These are phyloP conservation scores for Drosophila rellima DNA, from an alignment of 2,888 invertebrate genomes.

Conservation along the genomic window DNA sequence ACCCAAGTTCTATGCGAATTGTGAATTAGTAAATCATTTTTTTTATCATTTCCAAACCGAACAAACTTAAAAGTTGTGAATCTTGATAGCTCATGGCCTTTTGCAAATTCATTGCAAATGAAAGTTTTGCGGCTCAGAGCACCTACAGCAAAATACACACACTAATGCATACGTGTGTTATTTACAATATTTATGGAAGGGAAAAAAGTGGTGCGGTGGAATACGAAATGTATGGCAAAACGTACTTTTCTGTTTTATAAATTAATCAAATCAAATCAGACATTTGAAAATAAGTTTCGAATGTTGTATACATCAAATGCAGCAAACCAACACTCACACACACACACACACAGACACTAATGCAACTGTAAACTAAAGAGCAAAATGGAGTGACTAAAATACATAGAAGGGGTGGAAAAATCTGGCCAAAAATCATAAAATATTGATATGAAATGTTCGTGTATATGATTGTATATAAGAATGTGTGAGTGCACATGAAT, in stretches of 20 bases:
- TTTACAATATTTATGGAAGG: conserved; percentile 5
- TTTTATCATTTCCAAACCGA: conserved; percentile 1
- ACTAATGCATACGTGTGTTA: conserved; percentile 15
- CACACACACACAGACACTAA: conserved; percentile 20
- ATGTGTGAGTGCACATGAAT: conserved; percentile 3
- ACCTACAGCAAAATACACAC: conserved; percentile 71
- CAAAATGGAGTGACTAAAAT: conserved; percentile 8
- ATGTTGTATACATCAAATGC: conserved; percentile 48
- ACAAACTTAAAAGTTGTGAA: background rate
- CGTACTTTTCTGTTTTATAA: conserved; percentile 53
- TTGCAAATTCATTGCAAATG: conserved; percentile 36
- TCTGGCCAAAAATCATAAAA: conserved; percentile 58
- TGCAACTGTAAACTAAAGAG: conserved; percentile 12
- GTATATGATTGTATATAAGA: conserved; percentile 16
- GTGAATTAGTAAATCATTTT: conserved; percentile 9
- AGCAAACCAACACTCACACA: conserved; percentile 11
- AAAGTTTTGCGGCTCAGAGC: conserved; percentile 59
- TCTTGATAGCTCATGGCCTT: conserved; percentile 23
- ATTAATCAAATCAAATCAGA: conserved; percentile 71
- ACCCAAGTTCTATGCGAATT: conserved; percentile 24
- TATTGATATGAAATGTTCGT: conserved; percentile 49
- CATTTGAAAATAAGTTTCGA: conserved; percentile 59
- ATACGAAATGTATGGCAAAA: conserved; percentile 16
- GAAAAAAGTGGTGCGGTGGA: background rate
- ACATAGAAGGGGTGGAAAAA: conserved; percentile 19